Evolutionary conservation across 2,888 invertebrate genomes (phyloP).

Genomic region (Tolmerus cingulatus): DNA sequence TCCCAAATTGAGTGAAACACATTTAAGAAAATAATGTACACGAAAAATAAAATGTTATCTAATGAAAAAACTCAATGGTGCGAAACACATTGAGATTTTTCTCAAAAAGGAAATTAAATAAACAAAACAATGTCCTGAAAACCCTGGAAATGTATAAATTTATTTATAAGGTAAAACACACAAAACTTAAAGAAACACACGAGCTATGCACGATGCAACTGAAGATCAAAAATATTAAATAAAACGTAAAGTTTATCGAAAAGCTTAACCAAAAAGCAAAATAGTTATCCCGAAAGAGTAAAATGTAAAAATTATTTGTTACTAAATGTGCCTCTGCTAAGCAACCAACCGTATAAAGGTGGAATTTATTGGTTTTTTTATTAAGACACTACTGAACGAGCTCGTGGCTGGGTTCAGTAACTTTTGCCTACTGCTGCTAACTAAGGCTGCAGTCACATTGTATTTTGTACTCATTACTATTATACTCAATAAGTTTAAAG

Average conservation of each 20-base stretch:
- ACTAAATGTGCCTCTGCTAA: conserved; percentile 46
- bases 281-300: neutral
- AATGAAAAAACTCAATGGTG: neutral
- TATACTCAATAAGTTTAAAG: neutral
- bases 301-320: conserved; percentile 3
- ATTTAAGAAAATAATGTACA: neutral
- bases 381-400: neutral
- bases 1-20: neutral
- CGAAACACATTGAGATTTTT: neutral
- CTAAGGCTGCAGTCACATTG: conserved; percentile 1
- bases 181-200: neutral
- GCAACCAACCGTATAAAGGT: conserved; percentile 34
- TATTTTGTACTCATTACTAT: neutral
- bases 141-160: neutral
- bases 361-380: neutral
- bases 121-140: neutral
- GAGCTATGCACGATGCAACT: conserved; percentile 32
- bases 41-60: neutral
- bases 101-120: neutral
- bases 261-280: neutral
- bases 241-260: neutral
- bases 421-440: neutral
- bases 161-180: neutral
- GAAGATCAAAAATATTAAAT: neutral
- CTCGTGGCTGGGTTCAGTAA: neutral